Evolutionary conservation across 37 sponge, comb jelly and placozoan genomes (phyloP), one percentile per base, ranked within the genome.

Genomic region (Oopsacas minuta): DNA sequence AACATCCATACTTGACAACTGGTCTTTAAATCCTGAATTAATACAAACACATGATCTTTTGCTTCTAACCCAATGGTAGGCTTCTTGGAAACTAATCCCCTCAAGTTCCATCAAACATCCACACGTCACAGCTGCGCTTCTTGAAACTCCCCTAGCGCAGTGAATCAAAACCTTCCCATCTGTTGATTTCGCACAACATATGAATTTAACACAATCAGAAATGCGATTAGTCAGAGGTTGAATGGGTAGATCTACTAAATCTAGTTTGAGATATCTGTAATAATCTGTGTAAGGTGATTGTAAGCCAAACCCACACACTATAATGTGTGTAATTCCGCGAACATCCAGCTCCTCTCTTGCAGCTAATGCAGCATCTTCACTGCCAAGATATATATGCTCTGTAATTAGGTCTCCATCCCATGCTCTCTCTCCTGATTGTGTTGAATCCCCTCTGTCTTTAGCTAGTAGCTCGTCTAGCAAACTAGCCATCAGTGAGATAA

Each of bases 211-310:
- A 12, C 75, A 25, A 25, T 61, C 28, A 3, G 17, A 20, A 3
- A 61, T 7, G 75, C 28, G 75, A 12, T 3, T 34, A 3, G 75
- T n/a, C 22, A 61, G 7, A 61, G 75, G 75, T 3, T n/a, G 30
- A 3, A 61, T 61, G 1, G 75, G 75, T 61, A 61, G 75, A n/a
- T 61, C 75, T 61, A 61, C 75, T 61, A 61, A 34, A 5, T 61
- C 28, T 34, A 61, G 30, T 34, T 61, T 61, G 75, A 61, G 75
- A n/a, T 61, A 61, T 10, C 5, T 61, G 30, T 32, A 61, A 3
- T 61, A 25, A 20, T 61, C 30, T 61, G 75, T 10, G 75, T 61
- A 61, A 25, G 20, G 75, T 32, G 28, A 61, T 12, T 61, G 75
- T n/a, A 61, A 12, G 75, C 75, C 75, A 12, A 61, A 61, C 30